Evolutionary conservation across 2,888 invertebrate species (phyloP), one percentile per base, ranked within the genome.

Genomic region (Ichneumoninae sp.): DNA sequence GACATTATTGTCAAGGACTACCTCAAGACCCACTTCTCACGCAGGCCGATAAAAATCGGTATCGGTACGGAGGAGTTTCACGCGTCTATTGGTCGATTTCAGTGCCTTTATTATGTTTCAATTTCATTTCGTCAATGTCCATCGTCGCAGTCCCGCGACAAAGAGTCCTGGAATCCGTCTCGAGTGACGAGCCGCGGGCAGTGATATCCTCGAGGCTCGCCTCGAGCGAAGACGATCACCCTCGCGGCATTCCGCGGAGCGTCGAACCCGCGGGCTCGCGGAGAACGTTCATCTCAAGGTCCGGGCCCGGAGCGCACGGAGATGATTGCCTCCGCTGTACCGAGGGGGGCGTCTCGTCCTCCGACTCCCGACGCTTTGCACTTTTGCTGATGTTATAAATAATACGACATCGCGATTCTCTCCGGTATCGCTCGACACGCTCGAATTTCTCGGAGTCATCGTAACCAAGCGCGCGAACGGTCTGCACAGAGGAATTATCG

Each of bases 161-260:
- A 63, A 33, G 77, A 60, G 81, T 76, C 68, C 76, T 81, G 66
- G 52, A 81, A 60, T 57, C 47, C 66, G 80, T 57, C 47, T 70
- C 70, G 57, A 63, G 71, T 70, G 65, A 44, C 75, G 70, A 70
- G 47, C 50, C 52, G 81, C 82, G 76, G 83, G 77, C 82, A 73
- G 79, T 70, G 85, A 85, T 40, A 40, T 85, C 79, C 68, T 69
- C 50, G 82, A 74, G 78, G 79, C 71, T 52, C 71, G 75, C 82
- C 87, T 80, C 76, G 81, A 83, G 84, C 78, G 85, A 85, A 82
- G 85, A 85, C 85, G 85, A 85, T 85, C 85, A 85, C 85, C 85
- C 85, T 85, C 82, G 82, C 57, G 85, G 79, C 82, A 83, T 82
- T 85, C 82, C 85, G 79, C 79, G 75, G 85, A 85, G 82, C 85